Base-by-base conservation (phyloP, 1,140 invertebrate species). In the Maconellicoccus hirsutus region DNA sequence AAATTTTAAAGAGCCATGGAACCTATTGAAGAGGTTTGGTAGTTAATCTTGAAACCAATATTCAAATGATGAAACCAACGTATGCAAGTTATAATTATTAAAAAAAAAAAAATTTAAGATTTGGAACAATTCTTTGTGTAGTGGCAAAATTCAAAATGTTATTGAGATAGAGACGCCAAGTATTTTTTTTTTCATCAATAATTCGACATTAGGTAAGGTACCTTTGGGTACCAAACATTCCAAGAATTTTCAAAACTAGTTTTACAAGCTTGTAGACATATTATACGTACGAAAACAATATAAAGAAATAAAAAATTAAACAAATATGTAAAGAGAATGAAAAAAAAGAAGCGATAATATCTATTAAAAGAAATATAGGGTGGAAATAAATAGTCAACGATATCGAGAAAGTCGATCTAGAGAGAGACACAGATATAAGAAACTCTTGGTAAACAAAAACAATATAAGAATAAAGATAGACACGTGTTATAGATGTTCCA, bases 361-460 rank as follows among this genome's bases (percentile, higher is more conserved):
- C 61, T 66, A 66, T 66, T 66, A 66, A 66, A 66, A 26, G 61
- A 66, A 66, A 66, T 66, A 66, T 66, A 66, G 61, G 61, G 61
- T 66, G 25, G 21, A 66, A 66, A 66, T 66, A 66, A 66, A 66
- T 66, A 66, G 25, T 66, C 61, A 22, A 66, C 25, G 61, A 66
- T 66, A 66, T 66, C 61, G 10, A 66, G 61, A 66, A 66, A 66
- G 61, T 66, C 61, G 61, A 66, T 66, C 61, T 66, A 59, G 52
- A 25, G 61, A 66, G 25, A 66, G 3, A 16, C 21, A 22, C 21
- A 19, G 21, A 23, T 23, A 25, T 66, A 66, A 66, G 61, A 66
- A 66, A 66, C 61, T 22, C 19, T 2, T 12, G 10, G 22, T 66
- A 66, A 66, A 66, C 61, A 66, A 26, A 23, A 23, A 66, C 21